Evolutionary conservation across 2,797 vertebrate species (phyloP).

Genomic region (Tinamus major): DNA sequence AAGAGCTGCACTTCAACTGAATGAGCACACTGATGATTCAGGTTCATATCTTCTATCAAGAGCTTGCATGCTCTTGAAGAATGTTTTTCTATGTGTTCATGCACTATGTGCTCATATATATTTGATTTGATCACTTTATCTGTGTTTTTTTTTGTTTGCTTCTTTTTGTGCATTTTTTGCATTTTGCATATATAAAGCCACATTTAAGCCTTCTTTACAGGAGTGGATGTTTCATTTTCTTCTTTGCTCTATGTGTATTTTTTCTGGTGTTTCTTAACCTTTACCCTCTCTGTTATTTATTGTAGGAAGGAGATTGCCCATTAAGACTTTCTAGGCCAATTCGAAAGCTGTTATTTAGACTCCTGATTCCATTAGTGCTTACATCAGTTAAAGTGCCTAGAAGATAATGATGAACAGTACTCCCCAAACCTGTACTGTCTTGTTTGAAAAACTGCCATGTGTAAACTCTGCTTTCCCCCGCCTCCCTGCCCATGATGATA

Average conservation of each 20-base stretch:
- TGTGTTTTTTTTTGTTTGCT: not conserved
- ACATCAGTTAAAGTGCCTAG: slow-evolving; percentile 49
- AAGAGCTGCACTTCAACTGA: not conserved
- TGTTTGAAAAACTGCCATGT: slow-evolving; percentile 32
- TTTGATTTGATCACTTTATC: not conserved
- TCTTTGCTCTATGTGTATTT: not conserved
- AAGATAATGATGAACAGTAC: slow-evolving; percentile 31
- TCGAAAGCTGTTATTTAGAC: slow-evolving; percentile 53
- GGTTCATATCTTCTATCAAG: not conserved
- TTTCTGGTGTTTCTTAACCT: not conserved
- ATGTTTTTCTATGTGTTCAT: not conserved
- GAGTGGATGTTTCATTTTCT: not conserved
- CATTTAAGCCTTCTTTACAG: not conserved
- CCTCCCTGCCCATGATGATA: not conserved
- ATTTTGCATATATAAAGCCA: not conserved
- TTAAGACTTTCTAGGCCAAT: slow-evolving; percentile 41
- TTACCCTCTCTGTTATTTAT: slow-evolving; percentile 26
- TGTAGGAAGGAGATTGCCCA: not conserved
- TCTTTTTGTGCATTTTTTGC: not conserved
- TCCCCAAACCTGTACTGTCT: slow-evolving; percentile 1
- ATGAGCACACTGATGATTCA: not conserved
- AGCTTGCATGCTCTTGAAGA: not conserved
- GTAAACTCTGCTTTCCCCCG: not conserved
- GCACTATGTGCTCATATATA: not conserved
- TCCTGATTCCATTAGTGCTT: slow-evolving; percentile 55